Evolutionary conservation across 1,140 invertebrate species (phyloP), one percentile per base, ranked within the genome.

Genomic region (Araneus ventricosus): DNA sequence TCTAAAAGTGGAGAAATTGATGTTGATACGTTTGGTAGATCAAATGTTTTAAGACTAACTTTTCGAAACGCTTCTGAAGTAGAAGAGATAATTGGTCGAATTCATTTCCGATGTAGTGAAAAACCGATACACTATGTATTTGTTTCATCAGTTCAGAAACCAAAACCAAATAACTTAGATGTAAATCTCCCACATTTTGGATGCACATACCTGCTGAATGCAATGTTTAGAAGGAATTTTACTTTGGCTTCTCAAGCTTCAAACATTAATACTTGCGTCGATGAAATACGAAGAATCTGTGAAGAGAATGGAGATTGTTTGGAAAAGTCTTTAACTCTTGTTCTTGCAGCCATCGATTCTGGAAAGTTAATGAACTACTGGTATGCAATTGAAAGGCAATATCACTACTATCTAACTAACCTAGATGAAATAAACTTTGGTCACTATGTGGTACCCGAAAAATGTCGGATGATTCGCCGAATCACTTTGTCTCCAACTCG

Each of bases 401-500:
- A 27, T 30, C 17, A 92, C 4, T 90, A 84, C 39, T 88, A 92
- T 70, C 2, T 59, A 22, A 27, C 27, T 7, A 80, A 88, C n/a
- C n/a, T 22, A 3, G 93, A 92, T 24, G 80, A 88, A 17, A 82
- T 88, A 3, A 63, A 94, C 57, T 86, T 94, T 85, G 86, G 94
- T 34, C 94, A 94, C 34, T 92, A 94, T 82, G 94, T 94, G 10
- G 92, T 94, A 22, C 94, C 94, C 0, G 63, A 92, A 24, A 93
- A 89, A 57, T 67, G 57, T 45, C 17, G 39, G 24, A 6, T 79
- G 20, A 93, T 94, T 30, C 93, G 94, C 14, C 39, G 86, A 37
- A 93, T 95, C 20, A 94, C 95, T 27, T 59, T 95, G 7, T 94
- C 94, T 17, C 95, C 95, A 7, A 94, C 94, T 14, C 84, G 94